phyloP scores from a whole-genome alignment of 2,113 vertebrate species.

The Cephalopholis sonnerati region DNA sequence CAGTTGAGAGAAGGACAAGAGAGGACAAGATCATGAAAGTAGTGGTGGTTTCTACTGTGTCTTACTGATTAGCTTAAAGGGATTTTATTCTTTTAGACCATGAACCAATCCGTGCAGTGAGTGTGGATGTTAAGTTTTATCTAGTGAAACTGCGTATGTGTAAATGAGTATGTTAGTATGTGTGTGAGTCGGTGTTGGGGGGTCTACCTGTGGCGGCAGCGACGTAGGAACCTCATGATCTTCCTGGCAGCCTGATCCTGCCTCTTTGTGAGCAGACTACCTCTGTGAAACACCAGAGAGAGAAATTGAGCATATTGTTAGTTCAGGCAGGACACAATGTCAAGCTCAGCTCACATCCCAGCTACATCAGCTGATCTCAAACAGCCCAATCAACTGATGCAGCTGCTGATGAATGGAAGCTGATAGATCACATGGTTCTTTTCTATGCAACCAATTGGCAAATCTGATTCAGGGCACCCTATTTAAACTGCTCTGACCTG shows the following conservation, averaged over 20 bases:
- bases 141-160: not conserved
- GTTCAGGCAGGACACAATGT: too few relatives aligned
- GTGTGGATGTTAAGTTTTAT: slow-evolving; percentile 11
- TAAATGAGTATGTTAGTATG: not conserved
- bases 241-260: slow-evolving; percentile 99
- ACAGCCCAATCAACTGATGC: too few relatives aligned
- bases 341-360: too few relatives aligned
- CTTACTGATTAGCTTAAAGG: slow-evolving; percentile 47
- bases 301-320: not conserved
- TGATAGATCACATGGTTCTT: too few relatives aligned
- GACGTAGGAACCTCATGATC: slow-evolving; percentile 99
- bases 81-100: slow-evolving; percentile 12
- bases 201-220: slow-evolving; percentile 97
- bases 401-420: too few relatives aligned
- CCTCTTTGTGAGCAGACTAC: slow-evolving; percentile 98
- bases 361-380: too few relatives aligned
- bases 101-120: slow-evolving; percentile 4
- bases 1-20: slow-evolving; percentile 3
- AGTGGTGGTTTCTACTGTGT: not conserved
- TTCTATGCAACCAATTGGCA: too few relatives aligned
- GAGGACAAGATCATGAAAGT: slow-evolving; percentile 1
- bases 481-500: too few relatives aligned
- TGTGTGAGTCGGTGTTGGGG: slow-evolving; percentile 24
- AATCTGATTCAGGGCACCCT: too few relatives aligned
- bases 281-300: slow-evolving; percentile 84